Conservation (phyloP, 2,113 vertebrate species). For the Burhinus oedicnemus region DNA sequence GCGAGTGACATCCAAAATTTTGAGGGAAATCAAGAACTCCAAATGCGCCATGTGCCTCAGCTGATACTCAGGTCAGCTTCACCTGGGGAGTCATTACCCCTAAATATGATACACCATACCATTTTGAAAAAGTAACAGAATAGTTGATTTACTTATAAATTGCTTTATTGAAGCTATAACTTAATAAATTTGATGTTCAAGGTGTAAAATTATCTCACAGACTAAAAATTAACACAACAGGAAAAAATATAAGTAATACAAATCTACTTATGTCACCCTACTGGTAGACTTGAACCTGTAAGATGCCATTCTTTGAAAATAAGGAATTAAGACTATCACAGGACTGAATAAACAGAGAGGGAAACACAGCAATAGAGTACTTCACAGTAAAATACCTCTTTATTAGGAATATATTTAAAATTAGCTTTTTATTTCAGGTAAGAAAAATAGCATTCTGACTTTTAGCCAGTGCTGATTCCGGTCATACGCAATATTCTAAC, state of each 20-base stretch:
- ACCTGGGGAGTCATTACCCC: not conserved
- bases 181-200: constrained; percentile 8
- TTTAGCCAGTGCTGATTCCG: constrained; percentile 22
- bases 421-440: constrained; percentile 46
- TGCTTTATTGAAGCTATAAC: constrained; percentile 30
- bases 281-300: not conserved
- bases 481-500: not conserved
- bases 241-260: not conserved
- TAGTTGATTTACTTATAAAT: constrained; percentile 10
- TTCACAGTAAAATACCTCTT: constrained; percentile 61
- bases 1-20: not conserved
- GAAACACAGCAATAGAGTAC: constrained; percentile 25
- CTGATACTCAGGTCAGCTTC: not conserved
- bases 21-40: not conserved
- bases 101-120: not conserved
- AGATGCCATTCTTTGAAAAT: not conserved
- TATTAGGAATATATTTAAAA: constrained; percentile 59
- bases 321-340: not conserved
- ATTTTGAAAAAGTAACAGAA: not conserved
- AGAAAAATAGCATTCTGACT: constrained; percentile 63
- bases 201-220: not conserved
- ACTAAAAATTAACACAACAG: not conserved
- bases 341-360: not conserved
- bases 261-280: not conserved
- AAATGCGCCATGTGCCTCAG: not conserved